phyloP scores from a whole-genome alignment of 2,797 vertebrate genomes.

The Leptodactylus fallax region DNA sequence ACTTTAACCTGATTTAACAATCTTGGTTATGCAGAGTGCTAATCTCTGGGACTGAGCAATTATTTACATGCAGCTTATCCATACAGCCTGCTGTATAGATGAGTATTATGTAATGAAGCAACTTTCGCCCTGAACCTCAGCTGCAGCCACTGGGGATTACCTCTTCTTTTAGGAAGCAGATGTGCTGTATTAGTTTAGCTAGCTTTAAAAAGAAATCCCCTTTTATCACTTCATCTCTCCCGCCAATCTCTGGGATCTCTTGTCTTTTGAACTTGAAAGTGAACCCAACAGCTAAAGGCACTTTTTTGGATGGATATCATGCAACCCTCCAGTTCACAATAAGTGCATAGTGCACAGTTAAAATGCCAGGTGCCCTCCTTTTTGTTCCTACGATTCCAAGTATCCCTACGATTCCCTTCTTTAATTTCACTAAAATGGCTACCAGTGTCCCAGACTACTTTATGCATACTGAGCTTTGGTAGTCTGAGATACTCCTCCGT shows the following conservation, averaged over 20 bases:
- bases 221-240: not conserved
- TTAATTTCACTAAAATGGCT: no score
- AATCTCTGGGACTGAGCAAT: not conserved
- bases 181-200: not conserved
- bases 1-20: not conserved
- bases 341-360: no score
- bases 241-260: not conserved
- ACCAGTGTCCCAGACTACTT: no score
- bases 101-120: not conserved
- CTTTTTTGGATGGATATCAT: not conserved
- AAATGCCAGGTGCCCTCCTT: no score
- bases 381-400: no score
- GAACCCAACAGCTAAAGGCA: not conserved
- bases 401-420: no score
- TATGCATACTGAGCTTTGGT: no score
- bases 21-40: not conserved
- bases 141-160: slow-evolving; percentile 2
- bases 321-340: no score
- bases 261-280: slow-evolving; percentile 4
- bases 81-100: not conserved
- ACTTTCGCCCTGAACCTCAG: not conserved
- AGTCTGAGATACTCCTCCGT: no score
- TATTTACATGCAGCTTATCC: slow-evolving; percentile 5
- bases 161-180: slow-evolving; percentile 4
- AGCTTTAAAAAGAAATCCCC: not conserved